These are phyloP conservation scores for Pteronura brasiliensis DNA, from an alignment of 2,113 vertebrate genomes.

Conservation along the genomic window DNA sequence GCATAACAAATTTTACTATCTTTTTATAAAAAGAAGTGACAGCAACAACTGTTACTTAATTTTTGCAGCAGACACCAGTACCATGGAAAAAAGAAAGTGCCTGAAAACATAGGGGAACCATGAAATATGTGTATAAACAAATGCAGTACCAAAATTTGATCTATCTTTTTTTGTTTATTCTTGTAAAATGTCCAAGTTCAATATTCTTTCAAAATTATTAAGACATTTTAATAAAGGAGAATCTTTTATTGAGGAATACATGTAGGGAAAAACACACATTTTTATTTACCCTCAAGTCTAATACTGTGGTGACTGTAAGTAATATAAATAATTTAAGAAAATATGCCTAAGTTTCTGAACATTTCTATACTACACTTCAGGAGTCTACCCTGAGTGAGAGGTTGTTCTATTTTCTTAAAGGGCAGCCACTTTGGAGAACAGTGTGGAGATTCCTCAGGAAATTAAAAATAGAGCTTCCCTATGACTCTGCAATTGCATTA, in stretches of 20 bases:
- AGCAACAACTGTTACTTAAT: not conserved
- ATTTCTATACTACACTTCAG: not conserved
- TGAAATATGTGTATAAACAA: not conserved
- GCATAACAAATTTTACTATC: not conserved
- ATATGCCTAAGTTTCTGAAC: not conserved
- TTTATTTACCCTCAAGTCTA: not conserved
- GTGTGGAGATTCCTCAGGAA: no score
- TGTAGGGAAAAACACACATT: not conserved
- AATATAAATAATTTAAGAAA: not conserved
- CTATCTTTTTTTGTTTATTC: not conserved
- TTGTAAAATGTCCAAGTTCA: not conserved
- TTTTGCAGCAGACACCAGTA: not conserved
- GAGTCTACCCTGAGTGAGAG: not conserved
- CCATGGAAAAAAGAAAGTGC: fast-evolving
- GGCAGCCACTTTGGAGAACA: no score
- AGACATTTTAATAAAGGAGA: not conserved
- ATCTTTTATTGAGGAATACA: not conserved
- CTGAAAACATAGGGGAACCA: not conserved
- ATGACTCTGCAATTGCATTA: no score
- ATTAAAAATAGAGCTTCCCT: no score
- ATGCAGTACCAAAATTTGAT: not conserved
- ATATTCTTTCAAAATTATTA: not conserved
- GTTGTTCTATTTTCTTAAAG: conserved; percentile 23
- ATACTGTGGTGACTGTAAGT: not conserved
- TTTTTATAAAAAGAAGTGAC: not conserved